phyloP scores from a whole-genome alignment of 1,140 invertebrate species.

The Monomorium pharaonis region DNA sequence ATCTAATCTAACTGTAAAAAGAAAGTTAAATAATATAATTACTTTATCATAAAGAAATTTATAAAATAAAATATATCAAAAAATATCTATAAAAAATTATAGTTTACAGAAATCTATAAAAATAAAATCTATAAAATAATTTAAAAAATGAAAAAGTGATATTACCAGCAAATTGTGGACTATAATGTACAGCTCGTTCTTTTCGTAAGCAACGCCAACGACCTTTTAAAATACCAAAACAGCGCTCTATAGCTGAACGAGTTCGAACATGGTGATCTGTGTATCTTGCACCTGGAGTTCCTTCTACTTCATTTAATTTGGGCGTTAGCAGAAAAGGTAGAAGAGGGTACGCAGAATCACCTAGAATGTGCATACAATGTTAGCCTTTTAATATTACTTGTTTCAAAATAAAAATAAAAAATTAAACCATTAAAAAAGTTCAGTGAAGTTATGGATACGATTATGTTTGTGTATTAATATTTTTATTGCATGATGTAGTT shows the following conservation, averaged over 20 bases:
- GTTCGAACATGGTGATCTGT: constrained; percentile 2
- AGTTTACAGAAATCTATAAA: too few species aligned
- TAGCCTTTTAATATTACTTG: too few species aligned
- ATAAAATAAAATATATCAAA: too few species aligned
- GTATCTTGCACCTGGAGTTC: constrained; percentile 11
- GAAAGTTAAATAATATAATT: too few species aligned
- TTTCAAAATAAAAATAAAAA: not conserved
- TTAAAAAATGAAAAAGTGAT: not conserved
- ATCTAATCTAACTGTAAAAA: too few species aligned
- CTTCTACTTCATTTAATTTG: constrained; percentile 15
- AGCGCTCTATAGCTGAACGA: not conserved
- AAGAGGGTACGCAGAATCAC: constrained; percentile 14
- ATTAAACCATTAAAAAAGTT: not conserved
- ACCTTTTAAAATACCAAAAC: constrained; percentile 9
- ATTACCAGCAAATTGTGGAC: constrained; percentile 13
- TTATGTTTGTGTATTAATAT: too few species aligned
- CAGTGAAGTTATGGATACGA: not conserved
- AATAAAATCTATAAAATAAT: too few species aligned
- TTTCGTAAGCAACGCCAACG: constrained; percentile 17
- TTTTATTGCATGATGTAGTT: too few species aligned
- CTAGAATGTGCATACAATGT: not conserved
- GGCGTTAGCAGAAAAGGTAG: constrained; percentile 6
- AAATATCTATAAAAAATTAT: too few species aligned
- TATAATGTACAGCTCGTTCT: constrained; percentile 28
- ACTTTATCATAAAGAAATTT: too few species aligned